Base-by-base conservation (phyloP, 2,113 vertebrate genomes). In the Xenus cinereus region DNA sequence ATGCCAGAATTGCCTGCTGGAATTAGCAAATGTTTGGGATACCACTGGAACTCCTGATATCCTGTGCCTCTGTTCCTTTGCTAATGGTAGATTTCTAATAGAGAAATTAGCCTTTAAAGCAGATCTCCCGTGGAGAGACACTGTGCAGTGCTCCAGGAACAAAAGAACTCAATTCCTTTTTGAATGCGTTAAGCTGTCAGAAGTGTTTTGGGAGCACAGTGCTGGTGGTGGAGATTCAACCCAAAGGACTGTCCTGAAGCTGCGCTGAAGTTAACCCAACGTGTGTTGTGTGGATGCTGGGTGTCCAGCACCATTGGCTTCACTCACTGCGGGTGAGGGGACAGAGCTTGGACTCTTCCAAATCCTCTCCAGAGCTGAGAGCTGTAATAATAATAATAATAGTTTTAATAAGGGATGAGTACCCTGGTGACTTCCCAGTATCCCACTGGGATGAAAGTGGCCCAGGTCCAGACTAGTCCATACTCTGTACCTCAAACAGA, bases 261-360 rank as follows among this genome's bases (percentile, higher is more conserved):
- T 56, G 43, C 2, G 4, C 2, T 35, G n/a, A 71, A 37, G 24
- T 50, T 28, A 56, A 56, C 4, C 12, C 37, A 2, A 0, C 0
- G 3, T 5, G 16, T 4, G 6, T 5, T 1, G 10, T 10, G 22
- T 7, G 39, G 51, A 4, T 1, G 13, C 19, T 71, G 69, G 22
- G 51, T 57, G 37, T 84, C n/a, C 69, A 37, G 12, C 67, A 45
- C 32, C 35, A 56, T 9, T 17, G 14, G 0, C 56, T 63, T 54
- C 66, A 22, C 43, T 39, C 35, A 2, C 9, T 48, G 79, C 18
- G 43, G 59, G 59, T 48, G 24, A 68, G 21, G 33, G 33, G 78
- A 60, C 48, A 62, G 73, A 51, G 33, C 80, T 45, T 3, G 3
- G 32, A 32, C n/a, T 62, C n/a, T 57, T 71, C 41, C n/a, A 53